Evolutionary conservation across 2,888 invertebrate species (phyloP), one percentile per base, ranked within the genome.

Genomic region (Zhengitettix transpicula): DNA sequence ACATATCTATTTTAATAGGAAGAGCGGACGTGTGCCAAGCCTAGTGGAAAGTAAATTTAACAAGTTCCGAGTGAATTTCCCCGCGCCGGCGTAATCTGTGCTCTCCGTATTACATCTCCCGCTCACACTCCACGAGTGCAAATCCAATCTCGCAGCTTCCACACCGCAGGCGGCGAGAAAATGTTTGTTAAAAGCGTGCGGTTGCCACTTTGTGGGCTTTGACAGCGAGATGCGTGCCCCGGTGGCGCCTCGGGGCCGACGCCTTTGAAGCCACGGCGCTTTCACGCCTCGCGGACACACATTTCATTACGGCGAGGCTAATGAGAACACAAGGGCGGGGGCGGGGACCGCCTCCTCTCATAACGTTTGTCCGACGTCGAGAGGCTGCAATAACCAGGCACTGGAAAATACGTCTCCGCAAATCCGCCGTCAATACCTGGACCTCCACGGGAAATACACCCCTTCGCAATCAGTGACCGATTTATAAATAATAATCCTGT

Each of bases 11-110:
- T 47, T 47, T 47, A 47, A 47, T 47, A 47, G 47, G n/a, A n/a
- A n/a, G 47, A n/a, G n/a, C 47, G n/a, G 47, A 47, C 47, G 47
- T 14, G 47, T 12, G 47, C 14, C 47, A 28, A 28, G 28, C 28
- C 28, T 28, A 28, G 28, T 47, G 56, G 42, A 58, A 56, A 60
- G 58, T 54, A 61, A 59, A 59, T 60, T 62, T 65, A 65, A 64
- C 63, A 62, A 64, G 64, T 65, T 65, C 64, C 64, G 66, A 65
- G 64, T 64, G 64, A 65, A 65, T 65, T 65, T 65, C 63, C 64
- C 64, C 55, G 57, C 55, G 55, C 14, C 56, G 11, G 57, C 42
- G 52, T 15, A 55, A 55, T 53, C 58, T 58, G 40, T 53, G 55
- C 52, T 9, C 41, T 9, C 51, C 12, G 47, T 40, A 14, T 52